Conservation (phyloP, 2,888 invertebrate species). For the Caenorhabditis sinica region DNA sequence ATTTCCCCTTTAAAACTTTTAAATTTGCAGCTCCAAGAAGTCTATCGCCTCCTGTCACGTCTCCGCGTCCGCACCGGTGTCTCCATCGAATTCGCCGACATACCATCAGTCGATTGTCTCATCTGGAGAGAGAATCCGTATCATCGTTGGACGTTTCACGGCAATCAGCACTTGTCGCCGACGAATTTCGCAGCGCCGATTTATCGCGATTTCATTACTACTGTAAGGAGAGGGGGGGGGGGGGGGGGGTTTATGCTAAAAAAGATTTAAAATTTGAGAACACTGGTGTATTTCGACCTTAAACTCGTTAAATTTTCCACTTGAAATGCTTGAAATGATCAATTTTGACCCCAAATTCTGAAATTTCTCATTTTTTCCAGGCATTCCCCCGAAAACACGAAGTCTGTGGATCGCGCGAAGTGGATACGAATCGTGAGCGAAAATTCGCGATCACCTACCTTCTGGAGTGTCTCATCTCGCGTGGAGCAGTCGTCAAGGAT, state of each 20-base stretch:
- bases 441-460: constrained; percentile 72
- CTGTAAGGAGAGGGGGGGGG: constrained; percentile 12
- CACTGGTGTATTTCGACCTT: not conserved
- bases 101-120: constrained; percentile 64
- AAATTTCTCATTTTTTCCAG: constrained; percentile 25
- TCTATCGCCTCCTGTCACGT: constrained; percentile 71
- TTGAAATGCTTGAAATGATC: no score
- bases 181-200: constrained; percentile 55
- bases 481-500: constrained; percentile 76
- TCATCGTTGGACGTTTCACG: constrained; percentile 59
- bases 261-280: not conserved
- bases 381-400: constrained; percentile 58
- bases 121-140: constrained; percentile 64
- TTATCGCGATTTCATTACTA: constrained; percentile 56
- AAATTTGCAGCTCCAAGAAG: constrained; percentile 37
- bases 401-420: constrained; percentile 60
- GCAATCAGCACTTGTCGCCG: constrained; percentile 35
- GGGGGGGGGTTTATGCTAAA: no score
- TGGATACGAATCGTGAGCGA: constrained; percentile 51
- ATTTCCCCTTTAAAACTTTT: not conserved
- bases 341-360: not conserved
- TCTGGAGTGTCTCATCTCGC: constrained; percentile 74
- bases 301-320: no score
- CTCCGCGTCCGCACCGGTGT: constrained; percentile 66
- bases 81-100: constrained; percentile 71